phyloP scores from a whole-genome alignment of 2,888 invertebrate species.

The Proisotoma minuta region DNA sequence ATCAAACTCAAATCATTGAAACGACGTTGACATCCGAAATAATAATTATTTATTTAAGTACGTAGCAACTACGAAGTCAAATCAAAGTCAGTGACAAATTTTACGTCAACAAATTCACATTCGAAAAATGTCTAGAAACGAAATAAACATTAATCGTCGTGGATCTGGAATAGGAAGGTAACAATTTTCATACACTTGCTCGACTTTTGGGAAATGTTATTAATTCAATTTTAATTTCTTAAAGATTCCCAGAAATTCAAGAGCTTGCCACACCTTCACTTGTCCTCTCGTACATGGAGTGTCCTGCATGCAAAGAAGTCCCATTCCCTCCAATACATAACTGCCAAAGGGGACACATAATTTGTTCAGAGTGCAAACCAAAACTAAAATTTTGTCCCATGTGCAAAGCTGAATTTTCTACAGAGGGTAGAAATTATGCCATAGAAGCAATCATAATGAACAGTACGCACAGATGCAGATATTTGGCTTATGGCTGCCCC shows the following conservation, averaged over 20 bases:
- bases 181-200: no score
- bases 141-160: no score
- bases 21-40: no score
- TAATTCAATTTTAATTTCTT: no score
- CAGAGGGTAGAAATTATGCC: conserved; percentile 16
- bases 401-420: conserved; percentile 16
- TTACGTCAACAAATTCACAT: no score
- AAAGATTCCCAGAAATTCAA: conserved; percentile 7
- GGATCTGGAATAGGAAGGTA: no score
- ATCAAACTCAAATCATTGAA: no score
- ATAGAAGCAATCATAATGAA: conserved; percentile 22
- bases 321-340: conserved; percentile 24
- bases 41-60: no score
- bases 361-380: conserved; percentile 20
- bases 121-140: no score
- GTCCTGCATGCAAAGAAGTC: conserved; percentile 24
- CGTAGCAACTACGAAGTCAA: no score
- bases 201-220: no score
- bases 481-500: conserved; percentile 17
- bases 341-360: conserved; percentile 24
- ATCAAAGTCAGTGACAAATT: no score
- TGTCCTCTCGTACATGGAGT: conserved; percentile 19
- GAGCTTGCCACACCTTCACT: conserved; percentile 6
- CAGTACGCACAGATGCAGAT: conserved; percentile 16
- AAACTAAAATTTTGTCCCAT: conserved; percentile 14